These are phyloP conservation scores for Xyrauchen texanus DNA, from an alignment of 2,113 vertebrate genomes.

Conservation along the genomic window DNA sequence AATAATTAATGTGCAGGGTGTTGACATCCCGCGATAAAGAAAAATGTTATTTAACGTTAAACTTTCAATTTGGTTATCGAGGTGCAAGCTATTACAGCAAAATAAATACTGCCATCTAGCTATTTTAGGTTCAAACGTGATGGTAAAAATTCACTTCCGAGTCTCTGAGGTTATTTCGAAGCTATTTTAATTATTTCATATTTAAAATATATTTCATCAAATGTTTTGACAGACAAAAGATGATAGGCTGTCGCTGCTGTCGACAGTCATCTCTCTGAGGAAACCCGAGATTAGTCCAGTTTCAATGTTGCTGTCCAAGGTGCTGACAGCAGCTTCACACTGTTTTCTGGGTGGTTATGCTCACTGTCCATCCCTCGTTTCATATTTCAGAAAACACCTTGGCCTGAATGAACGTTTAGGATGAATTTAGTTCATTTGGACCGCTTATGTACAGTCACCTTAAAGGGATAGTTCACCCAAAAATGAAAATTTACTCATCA, in stretches of 20 bases:
- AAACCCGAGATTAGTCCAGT: too few relatives aligned
- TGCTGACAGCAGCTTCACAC: not conserved
- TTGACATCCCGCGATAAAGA: not conserved
- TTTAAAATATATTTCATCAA: too few relatives aligned
- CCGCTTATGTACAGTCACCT: too few relatives aligned
- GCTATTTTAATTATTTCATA: too few relatives aligned
- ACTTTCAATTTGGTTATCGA: not conserved
- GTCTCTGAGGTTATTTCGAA: too few relatives aligned
- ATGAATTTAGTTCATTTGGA: too few relatives aligned
- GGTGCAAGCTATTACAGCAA: not conserved
- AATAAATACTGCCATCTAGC: conserved; percentile 61
- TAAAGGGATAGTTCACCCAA: too few relatives aligned
- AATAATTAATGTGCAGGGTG: not conserved
- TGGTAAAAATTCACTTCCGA: too few relatives aligned
- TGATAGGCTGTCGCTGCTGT: not conserved
- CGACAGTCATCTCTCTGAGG: too few relatives aligned
- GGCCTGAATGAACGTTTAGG: too few relatives aligned
- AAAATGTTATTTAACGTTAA: not conserved
- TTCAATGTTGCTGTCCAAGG: conserved; percentile 5
- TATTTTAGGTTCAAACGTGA: conserved; percentile 6
- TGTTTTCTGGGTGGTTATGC: not conserved
- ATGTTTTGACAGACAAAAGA: not conserved
- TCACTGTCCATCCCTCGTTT: not conserved
- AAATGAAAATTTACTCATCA: too few relatives aligned
- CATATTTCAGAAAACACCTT: too few relatives aligned